Conservation (phyloP, 2,797 vertebrate species). For the Heterohyrax brucei region DNA sequence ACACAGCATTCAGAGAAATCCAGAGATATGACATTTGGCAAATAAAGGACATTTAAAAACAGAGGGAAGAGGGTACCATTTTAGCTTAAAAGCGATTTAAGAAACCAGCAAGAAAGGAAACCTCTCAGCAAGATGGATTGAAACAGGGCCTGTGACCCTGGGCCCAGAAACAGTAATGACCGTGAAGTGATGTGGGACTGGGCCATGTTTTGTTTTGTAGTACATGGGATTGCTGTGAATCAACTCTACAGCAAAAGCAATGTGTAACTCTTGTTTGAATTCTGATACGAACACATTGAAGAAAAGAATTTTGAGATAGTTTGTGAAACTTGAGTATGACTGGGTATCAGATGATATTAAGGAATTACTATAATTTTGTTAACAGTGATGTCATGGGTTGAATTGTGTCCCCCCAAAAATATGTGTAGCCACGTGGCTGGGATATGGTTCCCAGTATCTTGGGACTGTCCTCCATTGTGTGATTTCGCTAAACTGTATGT, state of each 20-base stretch:
- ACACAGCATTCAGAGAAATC: neutral
- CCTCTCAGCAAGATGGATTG: no score
- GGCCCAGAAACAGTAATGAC: no score
- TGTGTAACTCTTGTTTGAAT: neutral
- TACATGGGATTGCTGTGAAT: neutral
- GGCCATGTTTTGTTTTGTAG: neutral
- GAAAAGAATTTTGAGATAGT: neutral
- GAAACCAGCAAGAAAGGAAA: neutral
- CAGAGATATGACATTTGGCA: neutral
- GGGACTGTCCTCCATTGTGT: no score
- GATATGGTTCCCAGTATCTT: no score
- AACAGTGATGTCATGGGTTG: neutral
- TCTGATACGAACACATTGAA: slow-evolving; percentile 41
- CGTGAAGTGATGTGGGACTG: no score
- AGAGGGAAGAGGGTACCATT: neutral
- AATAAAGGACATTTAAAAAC: neutral
- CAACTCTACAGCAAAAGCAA: neutral
- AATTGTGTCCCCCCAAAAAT: no score
- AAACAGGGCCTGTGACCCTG: no score
- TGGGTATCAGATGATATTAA: neutral
- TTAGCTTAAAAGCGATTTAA: slow-evolving; percentile 17
- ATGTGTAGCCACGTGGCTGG: no score
- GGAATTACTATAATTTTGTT: slow-evolving; percentile 61
- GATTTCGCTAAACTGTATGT: no score
- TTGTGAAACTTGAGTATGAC: neutral